Conservation (phyloP, 2,888 invertebrate genomes). For the Leucophora obtusa region DNA sequence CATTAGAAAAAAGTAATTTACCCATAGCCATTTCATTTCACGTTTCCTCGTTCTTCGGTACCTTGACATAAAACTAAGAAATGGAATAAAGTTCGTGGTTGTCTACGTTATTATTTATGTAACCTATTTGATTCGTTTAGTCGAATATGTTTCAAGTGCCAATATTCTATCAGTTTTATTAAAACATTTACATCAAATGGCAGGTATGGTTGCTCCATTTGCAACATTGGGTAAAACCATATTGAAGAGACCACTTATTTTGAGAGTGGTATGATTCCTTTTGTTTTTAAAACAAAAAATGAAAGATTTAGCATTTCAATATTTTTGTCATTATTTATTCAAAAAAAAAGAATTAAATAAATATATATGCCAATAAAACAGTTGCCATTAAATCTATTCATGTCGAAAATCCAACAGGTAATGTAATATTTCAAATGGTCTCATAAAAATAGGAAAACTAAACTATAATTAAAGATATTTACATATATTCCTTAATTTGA, state of each 20-base stretch:
- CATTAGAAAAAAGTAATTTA: conserved; percentile 83
- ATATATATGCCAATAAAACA: no score
- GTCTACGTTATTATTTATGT: conserved; percentile 89
- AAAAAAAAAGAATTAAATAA: no score
- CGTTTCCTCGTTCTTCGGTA: conserved; percentile 82
- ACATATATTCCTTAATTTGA: no score
- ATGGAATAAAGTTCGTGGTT: conserved; percentile 88
- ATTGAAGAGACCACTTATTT: conserved; percentile 86
- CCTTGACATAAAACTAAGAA: conserved; percentile 89
- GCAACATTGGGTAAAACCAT: conserved; percentile 87
- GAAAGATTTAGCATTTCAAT: no score
- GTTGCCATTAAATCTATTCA: no score
- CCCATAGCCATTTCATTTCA: conserved; percentile 84
- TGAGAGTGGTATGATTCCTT: no score
- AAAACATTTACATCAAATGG: conserved; percentile 94
- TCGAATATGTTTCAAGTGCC: conserved; percentile 88
- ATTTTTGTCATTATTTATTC: no score
- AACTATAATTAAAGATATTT: no score
- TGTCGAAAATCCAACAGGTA: no score
- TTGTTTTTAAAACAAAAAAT: no score
- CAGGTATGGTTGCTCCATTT: conserved; percentile 87
- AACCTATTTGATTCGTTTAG: conserved; percentile 86
- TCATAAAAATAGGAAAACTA: no score
- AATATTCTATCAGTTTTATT: conserved; percentile 89
- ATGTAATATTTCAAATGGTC: no score